phyloP scores from a whole-genome alignment of 2,797 vertebrate genomes.

The Tympanoctomys barrerae region DNA sequence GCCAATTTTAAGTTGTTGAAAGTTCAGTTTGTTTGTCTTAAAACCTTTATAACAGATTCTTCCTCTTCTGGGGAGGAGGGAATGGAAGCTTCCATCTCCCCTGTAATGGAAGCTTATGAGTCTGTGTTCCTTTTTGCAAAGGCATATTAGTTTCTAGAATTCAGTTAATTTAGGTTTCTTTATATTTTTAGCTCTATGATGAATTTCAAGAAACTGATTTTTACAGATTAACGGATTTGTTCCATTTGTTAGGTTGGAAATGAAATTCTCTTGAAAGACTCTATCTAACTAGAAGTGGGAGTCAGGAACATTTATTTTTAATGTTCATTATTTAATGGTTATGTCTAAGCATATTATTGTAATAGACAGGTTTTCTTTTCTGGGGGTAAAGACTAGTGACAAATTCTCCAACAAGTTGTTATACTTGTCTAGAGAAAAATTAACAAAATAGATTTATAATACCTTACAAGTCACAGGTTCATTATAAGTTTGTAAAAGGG shows the following conservation, averaged over 20 bases:
- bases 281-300: constrained; percentile 48
- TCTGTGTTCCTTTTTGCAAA: not conserved
- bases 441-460: constrained; percentile 41
- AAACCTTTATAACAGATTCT: not conserved
- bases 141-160: constrained; percentile 35
- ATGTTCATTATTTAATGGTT: constrained; percentile 65
- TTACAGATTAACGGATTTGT: constrained; percentile 57
- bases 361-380: constrained; percentile 64
- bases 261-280: constrained; percentile 43
- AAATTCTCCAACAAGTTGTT: constrained; percentile 68
- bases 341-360: constrained; percentile 52
- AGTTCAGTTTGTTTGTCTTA: not conserved
- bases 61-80: not conserved
- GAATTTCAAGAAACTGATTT: constrained; percentile 62
- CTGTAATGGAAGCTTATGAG: not conserved
- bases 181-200: constrained; percentile 40
- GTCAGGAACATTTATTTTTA: constrained; percentile 74
- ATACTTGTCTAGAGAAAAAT: constrained; percentile 59
- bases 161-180: constrained; percentile 52
- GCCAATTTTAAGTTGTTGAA: not conserved
- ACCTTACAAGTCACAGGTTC: not conserved
- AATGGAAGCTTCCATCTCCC: not conserved
- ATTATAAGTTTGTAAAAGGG: not conserved
- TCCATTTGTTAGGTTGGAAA: constrained; percentile 54
- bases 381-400: constrained; percentile 28